A percentile compares a stretch with the other conserved stretches of the same genome.
Conservation (phyloP, 2,797 vertebrate species). For the Caiman crocodilus region DNA sequence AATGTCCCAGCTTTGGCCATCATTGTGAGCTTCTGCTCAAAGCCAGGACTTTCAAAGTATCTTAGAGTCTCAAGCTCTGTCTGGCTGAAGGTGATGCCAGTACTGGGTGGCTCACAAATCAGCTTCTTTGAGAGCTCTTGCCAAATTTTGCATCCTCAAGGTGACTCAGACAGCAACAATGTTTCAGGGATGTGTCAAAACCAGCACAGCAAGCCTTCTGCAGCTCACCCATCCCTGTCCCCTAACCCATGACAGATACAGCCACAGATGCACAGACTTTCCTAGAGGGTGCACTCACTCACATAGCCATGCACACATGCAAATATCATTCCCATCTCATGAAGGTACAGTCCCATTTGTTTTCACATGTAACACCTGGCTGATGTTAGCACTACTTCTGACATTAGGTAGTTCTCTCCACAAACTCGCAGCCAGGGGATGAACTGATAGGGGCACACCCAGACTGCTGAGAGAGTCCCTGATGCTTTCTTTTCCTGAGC, state of each 20-base stretch:
- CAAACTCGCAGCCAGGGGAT: not conserved
- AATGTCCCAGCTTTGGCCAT: not conserved
- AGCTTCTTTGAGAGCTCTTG: not conserved
- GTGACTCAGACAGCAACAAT: not conserved
- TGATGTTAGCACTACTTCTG: not conserved
- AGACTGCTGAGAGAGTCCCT: not conserved
- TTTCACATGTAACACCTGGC: not conserved
- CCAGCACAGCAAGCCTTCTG: not conserved
- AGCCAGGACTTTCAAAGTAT: not conserved
- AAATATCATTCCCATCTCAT: not conserved
- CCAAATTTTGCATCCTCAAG: not conserved
- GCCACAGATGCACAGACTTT: too few relatives aligned
- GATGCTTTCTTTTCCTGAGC: not conserved
- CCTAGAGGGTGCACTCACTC: too few relatives aligned
- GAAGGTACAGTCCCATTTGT: not conserved
- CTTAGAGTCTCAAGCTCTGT: not conserved
- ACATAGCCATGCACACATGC: not conserved
- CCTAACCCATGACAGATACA: not conserved
- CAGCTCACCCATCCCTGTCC: not conserved
- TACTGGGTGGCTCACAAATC: not conserved
- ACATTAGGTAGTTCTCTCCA: not conserved
- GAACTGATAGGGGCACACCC: not conserved
- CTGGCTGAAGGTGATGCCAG: not conserved
- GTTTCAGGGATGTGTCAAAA: not conserved
- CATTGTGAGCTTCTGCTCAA: not conserved